phyloP scores from a whole-genome alignment of 1,140 invertebrate genomes.

The Dinoponera quadriceps region DNA sequence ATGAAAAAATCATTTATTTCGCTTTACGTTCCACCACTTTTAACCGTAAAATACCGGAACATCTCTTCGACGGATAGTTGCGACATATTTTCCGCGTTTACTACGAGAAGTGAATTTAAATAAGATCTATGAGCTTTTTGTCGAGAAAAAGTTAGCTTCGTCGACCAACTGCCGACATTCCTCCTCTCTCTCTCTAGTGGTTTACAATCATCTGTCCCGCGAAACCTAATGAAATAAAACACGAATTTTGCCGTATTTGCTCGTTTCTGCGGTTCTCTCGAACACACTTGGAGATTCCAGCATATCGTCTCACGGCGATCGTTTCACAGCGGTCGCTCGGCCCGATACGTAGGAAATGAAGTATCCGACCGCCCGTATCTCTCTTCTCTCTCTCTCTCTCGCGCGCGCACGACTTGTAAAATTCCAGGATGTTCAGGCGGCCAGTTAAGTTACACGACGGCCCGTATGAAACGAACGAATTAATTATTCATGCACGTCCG shows the following conservation, averaged over 20 bases:
- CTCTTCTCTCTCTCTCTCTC: not conserved
- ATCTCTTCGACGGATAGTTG: too few relatives aligned
- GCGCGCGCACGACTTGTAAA: conserved; percentile 54
- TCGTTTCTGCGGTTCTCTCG: not conserved
- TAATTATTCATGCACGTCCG: conserved; percentile 79
- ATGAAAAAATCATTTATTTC: conserved; percentile 3
- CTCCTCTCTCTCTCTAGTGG: too few relatives aligned
- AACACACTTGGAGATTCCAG: conserved; percentile 7
- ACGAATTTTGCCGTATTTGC: conserved; percentile 7
- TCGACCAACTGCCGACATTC: not conserved
- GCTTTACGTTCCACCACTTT: not conserved
- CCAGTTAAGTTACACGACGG: conserved; percentile 49
- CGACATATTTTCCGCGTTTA: too few relatives aligned
- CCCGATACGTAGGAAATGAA: conserved; percentile 58
- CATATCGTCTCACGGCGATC: conserved; percentile 3
- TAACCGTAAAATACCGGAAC: not conserved
- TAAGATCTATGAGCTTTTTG: too few relatives aligned
- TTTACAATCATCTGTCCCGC: not conserved
- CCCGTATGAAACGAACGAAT: conserved; percentile 71
- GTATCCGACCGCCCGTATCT: conserved; percentile 47
- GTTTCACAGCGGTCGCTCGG: conserved; percentile 22
- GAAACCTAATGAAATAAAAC: not conserved
- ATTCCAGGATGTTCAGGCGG: conserved; percentile 41
- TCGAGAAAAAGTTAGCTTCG: too few relatives aligned
- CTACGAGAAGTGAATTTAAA: too few relatives aligned